Evolutionary conservation across 2,113 vertebrate genomes (phyloP).

Genomic region (Mionectes macconnelli): DNA sequence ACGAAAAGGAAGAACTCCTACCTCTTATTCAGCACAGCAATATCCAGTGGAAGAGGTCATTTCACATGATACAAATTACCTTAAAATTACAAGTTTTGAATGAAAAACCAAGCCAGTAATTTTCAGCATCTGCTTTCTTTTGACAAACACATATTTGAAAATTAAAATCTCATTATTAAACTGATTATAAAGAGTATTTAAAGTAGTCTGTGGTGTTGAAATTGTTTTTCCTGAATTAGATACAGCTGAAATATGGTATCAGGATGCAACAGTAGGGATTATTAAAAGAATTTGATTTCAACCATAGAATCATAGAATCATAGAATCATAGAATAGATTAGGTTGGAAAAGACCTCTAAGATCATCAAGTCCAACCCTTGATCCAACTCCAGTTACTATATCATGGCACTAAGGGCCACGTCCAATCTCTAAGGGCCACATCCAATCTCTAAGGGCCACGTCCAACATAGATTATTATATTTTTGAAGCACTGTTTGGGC

Average conservation of each 20-base stretch:
- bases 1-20: not conserved
- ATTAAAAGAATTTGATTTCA: not conserved
- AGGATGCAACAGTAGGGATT: not conserved
- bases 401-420: no score
- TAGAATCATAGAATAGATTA: no score
- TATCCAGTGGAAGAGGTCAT: not conserved
- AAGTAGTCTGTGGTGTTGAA: not conserved
- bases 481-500: not conserved
- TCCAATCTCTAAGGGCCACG: no score
- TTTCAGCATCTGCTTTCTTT: not conserved
- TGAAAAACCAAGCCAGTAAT: not conserved
- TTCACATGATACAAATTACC: not conserved
- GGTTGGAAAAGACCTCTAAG: no score
- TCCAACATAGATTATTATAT: not conserved
- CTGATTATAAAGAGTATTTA: not conserved
- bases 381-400: no score
- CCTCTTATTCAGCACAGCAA: not conserved
- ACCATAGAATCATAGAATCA: no score
- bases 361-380: no score
- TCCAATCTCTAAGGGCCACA: no score
- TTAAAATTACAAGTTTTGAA: not conserved
- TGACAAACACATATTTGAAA: not conserved
- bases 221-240: not conserved
- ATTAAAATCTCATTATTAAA: not conserved
- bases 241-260: not conserved